A percentile compares a stretch with the other conserved stretches of the same genome.
Conservation (phyloP, 1,140 invertebrate species). For the Ruditapes philippinarum region DNA sequence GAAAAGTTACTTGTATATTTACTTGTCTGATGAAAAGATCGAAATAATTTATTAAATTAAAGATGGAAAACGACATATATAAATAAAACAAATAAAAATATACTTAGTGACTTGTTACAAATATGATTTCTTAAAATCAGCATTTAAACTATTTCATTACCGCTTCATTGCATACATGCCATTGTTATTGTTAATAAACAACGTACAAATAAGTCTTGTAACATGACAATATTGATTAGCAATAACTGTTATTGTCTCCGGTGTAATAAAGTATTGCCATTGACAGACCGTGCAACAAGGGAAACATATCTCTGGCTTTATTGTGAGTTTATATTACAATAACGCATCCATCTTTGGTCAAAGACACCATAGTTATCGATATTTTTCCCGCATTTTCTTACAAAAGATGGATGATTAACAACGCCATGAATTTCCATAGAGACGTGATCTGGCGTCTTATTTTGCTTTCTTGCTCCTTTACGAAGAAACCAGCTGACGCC, state of each 20-base stretch:
- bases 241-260: background rate
- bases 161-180: no score
- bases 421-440: slow-evolving; percentile 5
- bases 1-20: no score
- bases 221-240: no score
- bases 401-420: background rate
- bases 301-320: background rate
- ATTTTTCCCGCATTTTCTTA: slow-evolving; percentile 31
- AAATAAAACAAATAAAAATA: no score
- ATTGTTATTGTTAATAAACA: no score
- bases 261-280: background rate
- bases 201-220: no score
- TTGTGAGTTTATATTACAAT: background rate
- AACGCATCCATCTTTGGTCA: slow-evolving; percentile 9
- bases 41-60: no score
- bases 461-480: background rate
- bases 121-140: no score
- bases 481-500: slow-evolving; percentile 24
- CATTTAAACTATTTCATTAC: no score
- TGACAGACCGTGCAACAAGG: background rate
- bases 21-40: no score
- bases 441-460: slow-evolving; percentile 21
- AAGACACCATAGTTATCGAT: slow-evolving; percentile 22
- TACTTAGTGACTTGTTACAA: no score
- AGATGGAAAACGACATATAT: no score